These are phyloP conservation scores for Zophobas atratus DNA, from an alignment of 1,140 invertebrate species.

Conservation along the genomic window DNA sequence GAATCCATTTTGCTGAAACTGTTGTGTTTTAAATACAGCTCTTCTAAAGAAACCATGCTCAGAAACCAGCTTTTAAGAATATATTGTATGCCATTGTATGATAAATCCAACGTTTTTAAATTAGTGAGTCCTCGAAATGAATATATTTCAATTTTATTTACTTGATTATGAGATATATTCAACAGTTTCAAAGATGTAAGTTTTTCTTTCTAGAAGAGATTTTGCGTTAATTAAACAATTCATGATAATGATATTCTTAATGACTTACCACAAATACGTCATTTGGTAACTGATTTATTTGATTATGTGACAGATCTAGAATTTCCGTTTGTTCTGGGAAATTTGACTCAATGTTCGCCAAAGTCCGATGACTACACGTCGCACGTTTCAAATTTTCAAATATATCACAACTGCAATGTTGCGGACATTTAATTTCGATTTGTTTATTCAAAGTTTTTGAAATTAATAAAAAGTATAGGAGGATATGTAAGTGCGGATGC, in stretches of 20 bases:
- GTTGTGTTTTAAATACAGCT: constrained; percentile 60
- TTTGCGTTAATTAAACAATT: background rate
- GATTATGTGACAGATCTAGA: constrained; percentile 70
- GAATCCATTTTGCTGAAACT: constrained; percentile 52
- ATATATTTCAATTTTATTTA: constrained; percentile 57
- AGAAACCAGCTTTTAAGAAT: constrained; percentile 56
- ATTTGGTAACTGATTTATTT: constrained; percentile 70
- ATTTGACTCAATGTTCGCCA: constrained; percentile 68
- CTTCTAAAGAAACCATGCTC: constrained; percentile 49
- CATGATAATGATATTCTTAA: too few species aligned
- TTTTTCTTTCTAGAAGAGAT: constrained; percentile 54
- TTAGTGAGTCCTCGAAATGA: constrained; percentile 55
- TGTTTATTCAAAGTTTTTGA: constrained; percentile 19
- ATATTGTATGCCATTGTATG: constrained; percentile 58
- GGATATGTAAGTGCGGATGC: constrained; percentile 10
- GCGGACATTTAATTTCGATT: constrained; percentile 66
- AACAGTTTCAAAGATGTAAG: constrained; percentile 57
- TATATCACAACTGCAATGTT: constrained; percentile 71
- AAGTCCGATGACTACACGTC: constrained; percentile 69
- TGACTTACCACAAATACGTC: constrained; percentile 70
- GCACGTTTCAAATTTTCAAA: constrained; percentile 69
- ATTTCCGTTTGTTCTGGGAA: constrained; percentile 69
- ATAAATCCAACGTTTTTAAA: constrained; percentile 60
- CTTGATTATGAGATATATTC: constrained; percentile 59
- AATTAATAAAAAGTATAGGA: constrained; percentile 16